Evolutionary conservation across 2,888 invertebrate genomes (phyloP), one percentile per base, ranked within the genome.

Genomic region (Schizotus pectinicornis): DNA sequence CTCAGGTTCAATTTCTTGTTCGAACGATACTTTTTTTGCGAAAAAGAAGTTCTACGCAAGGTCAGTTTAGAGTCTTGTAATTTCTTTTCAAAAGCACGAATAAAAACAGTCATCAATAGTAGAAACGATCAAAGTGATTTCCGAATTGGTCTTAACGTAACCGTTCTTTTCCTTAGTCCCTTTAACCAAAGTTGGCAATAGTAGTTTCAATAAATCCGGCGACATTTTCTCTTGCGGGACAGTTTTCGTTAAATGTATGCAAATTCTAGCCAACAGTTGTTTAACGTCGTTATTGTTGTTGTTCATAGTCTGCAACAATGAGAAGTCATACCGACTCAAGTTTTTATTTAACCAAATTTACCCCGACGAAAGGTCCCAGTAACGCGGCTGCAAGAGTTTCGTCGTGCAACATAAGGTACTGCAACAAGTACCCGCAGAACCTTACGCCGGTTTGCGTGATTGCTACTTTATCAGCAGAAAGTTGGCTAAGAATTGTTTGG

Each of bases 101-200:
- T 35, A 32, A 30, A 12, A 35, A 34, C n/a, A 47, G n/a, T n/a
- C n/a, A 32, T 48, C 46, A n/a, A 35, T 22, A 45, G 13, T 35
- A 68, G 65, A 74, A 77, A 91, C 88, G 43, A 97, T 88, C 46
- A 98, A 84, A 6, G 97, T 95, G 63, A 92, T 86, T 84, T 98
- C 98, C 36, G 96, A 92, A 81, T 94, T 94, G 36, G 94, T 91
- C 79, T 94, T 92, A 37, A 98, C 98, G 76, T 94, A 92, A 43
- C 94, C 89, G 81, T 98, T 98, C 82, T 97, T 98, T 82, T 98
- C 98, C 83, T 98, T 98, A 58, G 97, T 96, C 63, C 98, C 98
- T 82, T 97, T 98, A 48, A 98, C 97, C 68, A 98, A 83, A 81
- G 94, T 92, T 0, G 98, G 96, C 65, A 98, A 83, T 63, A 94